These are phyloP conservation scores for Aphelinus certus DNA, from an alignment of 1,140 invertebrate genomes.

Conservation along the genomic window DNA sequence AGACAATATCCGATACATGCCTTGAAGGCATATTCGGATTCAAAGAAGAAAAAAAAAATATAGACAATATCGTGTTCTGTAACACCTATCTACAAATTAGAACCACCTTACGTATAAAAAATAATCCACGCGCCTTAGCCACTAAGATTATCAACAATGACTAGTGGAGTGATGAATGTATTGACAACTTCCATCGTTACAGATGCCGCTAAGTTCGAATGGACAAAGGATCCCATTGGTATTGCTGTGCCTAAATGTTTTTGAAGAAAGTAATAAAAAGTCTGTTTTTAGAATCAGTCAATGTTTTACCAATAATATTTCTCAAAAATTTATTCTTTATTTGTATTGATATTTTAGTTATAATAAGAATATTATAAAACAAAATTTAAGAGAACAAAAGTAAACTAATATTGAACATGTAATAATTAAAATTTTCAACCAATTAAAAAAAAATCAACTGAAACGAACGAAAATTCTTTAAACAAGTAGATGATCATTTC, in stretches of 20 bases:
- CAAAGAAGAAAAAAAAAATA: not conserved
- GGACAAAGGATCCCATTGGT: slow-evolving; percentile 62
- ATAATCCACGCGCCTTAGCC: slow-evolving; percentile 46
- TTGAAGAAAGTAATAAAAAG: slow-evolving; percentile 53
- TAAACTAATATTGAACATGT: too few relatives aligned
- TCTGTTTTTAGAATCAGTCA: not conserved
- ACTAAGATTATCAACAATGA: slow-evolving; percentile 48
- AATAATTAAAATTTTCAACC: too few relatives aligned
- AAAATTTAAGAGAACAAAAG: not conserved
- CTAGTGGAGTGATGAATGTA: slow-evolving; percentile 56
- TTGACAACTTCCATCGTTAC: slow-evolving; percentile 60
- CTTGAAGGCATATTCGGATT: not conserved
- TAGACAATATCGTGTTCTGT: not conserved
- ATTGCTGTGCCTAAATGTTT: slow-evolving; percentile 53
- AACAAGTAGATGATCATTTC: not conserved
- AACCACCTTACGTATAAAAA: slow-evolving; percentile 62
- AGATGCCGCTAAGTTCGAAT: slow-evolving; percentile 62
- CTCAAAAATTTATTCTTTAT: too few relatives aligned
- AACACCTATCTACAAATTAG: slow-evolving; percentile 49
- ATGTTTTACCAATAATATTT: not conserved
- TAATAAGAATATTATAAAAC: slow-evolving; percentile 6
- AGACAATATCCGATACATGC: too few relatives aligned
- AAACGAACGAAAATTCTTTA: not conserved
- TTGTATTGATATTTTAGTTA: slow-evolving; percentile 27
- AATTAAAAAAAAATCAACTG: not conserved